Base-by-base conservation (phyloP, 2,888 invertebrate genomes). In the Eristalis arbustorum region DNA sequence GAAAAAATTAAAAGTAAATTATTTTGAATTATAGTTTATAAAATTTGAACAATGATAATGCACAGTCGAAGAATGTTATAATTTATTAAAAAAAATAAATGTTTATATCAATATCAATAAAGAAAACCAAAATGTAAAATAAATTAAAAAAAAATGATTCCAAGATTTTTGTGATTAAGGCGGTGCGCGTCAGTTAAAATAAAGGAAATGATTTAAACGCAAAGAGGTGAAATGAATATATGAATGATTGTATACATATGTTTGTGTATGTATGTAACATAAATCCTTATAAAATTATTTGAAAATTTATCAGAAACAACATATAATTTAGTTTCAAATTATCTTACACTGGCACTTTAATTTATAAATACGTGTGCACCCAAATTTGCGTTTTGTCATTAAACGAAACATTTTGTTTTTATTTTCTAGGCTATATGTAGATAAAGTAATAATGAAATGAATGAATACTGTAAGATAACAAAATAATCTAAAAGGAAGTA, bases 351-450 rank as follows among this genome's bases (percentile, higher is more conserved):
- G 74, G 85, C 85, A 85, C 85, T 81, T 81, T 85, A 72, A 85
- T 85, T 85, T 84, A 84, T 83, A 72, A 67, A 75, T 78, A 78
- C 71, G 78, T 87, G 87, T 87, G 83, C 83, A 87, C 83, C 82
- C 61, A 61, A 78, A 79, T 83, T 87, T 83, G 78, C 72, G 83
- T 87, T n/a, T 87, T 87, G 82, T 87, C 83, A 79, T 75, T 69
- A n/a, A 81, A 75, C 57, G 63, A 75, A 71, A 75, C 14, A 74
- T 66, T 25, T 67, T 75, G 79, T 79, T 78, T 75, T 87, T 66
- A 75, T 83, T 82, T 49, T 77, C 61, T 88, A 88, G 84, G 78
- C 84, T 84, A 88, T 66, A 80, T 84, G 84, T 88, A 88, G 85
- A 85, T 82, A 88, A 88, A 88, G 75, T 75, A 77, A 87, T 85